Base-by-base conservation (phyloP, 2,888 invertebrate genomes). In the Azorinus chamasolen region DNA sequence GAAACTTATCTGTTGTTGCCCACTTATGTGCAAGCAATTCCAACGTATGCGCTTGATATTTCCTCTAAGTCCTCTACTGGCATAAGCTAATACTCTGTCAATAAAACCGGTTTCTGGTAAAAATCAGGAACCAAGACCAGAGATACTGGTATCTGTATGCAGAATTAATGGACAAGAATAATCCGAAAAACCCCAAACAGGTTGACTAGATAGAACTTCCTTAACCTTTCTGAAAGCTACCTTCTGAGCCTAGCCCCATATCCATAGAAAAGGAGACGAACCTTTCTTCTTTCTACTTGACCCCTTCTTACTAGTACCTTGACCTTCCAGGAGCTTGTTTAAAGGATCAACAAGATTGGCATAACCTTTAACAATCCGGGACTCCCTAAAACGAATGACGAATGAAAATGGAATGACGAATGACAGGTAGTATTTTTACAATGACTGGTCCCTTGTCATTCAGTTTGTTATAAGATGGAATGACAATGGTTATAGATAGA, bases 21-120 rank as follows among this genome's bases (percentile, higher is more conserved):
- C 72, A 72, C 39, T 72, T 72, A 14, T 65, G 54, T 6, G 51
- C 64, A 8, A 65, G 37, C 39, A 72, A 72, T 51, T 72, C 72
- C 16, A 66, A 25, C 22, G 65, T 65, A 25, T 65, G 65, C 12
- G 54, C 39, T 20, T 58, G 63, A 24, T 63, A 63, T 25, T 63
- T 63, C 16, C 53, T 18, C 20, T 63, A 20, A 73, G 25, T 20
- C 55, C 39, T 0, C 66, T n/a, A 46, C 62, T 66, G 14, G 73
- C 73, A 39, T 61, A 73, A 2, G 59, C 65, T 20, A 65, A 22
- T 12, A 65, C 55, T 5, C 55, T 18, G 6, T 65, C 65, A 8
- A n/a, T 18, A 4, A 22, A 46, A 37, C 37, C 55, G 12, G 43
- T 43, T 8, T 25, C 25, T 27, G 54, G 65, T 18, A 55, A 55